Conservation (phyloP, 2,797 vertebrate species). For the Crenichthys baileyi region DNA sequence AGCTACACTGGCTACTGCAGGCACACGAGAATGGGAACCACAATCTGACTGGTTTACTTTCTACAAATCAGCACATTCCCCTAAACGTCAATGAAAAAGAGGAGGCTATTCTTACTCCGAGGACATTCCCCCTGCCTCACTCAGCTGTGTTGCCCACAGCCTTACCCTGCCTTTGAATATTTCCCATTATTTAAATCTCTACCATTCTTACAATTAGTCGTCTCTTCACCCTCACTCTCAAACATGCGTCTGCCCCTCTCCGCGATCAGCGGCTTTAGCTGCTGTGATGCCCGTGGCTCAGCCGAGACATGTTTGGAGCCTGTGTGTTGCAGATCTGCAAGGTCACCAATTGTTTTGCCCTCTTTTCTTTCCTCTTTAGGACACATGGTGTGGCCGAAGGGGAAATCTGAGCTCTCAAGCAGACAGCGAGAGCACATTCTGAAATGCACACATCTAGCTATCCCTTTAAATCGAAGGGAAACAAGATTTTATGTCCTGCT, state of each 20-base stretch:
- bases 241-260: conserved; percentile 24
- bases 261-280: conserved; percentile 70
- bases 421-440: conserved; percentile 19
- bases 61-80: conserved; percentile 78
- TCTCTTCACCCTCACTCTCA: conserved; percentile 13
- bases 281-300: conserved; percentile 55
- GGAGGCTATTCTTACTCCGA: conserved; percentile 54
- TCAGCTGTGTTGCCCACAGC: conserved; percentile 43
- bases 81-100: conserved; percentile 71
- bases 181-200: conserved; percentile 17
- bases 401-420: conserved; percentile 58
- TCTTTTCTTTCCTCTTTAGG: conserved; percentile 45
- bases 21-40: conserved; percentile 50
- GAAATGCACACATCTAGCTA: conserved; percentile 15
- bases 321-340: conserved; percentile 64
- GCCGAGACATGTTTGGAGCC: conserved; percentile 44
- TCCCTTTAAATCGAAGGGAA: neutral
- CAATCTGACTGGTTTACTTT: conserved; percentile 64
- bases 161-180: conserved; percentile 39
- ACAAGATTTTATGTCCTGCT: neutral
- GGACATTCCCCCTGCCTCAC: conserved; percentile 39
- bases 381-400: conserved; percentile 52
- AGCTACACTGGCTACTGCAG: conserved; percentile 37
- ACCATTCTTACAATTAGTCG: conserved; percentile 27
- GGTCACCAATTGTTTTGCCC: conserved; percentile 58